phyloP scores from a whole-genome alignment of 2,888 invertebrate species.

The Dynastes tityus region DNA sequence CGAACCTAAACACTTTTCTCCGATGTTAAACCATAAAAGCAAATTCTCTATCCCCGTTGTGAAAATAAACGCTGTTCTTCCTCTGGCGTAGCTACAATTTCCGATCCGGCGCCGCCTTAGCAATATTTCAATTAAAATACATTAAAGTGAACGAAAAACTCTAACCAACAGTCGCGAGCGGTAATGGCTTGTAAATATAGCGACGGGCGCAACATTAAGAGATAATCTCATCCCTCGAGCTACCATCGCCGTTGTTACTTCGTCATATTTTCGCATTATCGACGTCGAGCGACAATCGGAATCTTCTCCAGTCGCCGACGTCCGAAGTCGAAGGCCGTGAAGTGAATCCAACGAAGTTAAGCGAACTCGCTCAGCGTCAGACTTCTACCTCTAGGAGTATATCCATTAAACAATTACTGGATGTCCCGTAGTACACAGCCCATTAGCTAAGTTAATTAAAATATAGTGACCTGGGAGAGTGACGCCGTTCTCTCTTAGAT shows the following conservation, averaged over 20 bases:
- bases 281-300: constrained; percentile 1
- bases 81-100: not conserved
- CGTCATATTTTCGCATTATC: constrained; percentile 24
- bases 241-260: not conserved
- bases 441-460: constrained; percentile 47
- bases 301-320: constrained; percentile 6
- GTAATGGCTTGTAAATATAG: constrained; percentile 15
- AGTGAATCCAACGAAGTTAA: constrained; percentile 39
- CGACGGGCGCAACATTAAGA: constrained; percentile 21
- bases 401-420: constrained; percentile 44
- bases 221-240: not conserved
- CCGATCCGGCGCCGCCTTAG: not conserved
- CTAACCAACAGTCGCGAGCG: not conserved
- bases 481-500: constrained; percentile 32
- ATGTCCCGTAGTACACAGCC: constrained; percentile 43
- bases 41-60: no score
- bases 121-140: constrained; percentile 30
- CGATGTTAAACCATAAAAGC: no score
- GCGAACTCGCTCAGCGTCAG: not conserved
- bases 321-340: constrained; percentile 29
- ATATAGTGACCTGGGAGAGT: constrained; percentile 43
- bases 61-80: no score
- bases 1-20: no score
- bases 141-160: not conserved
- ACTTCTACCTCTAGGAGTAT: constrained; percentile 13